phyloP scores from a whole-genome alignment of 1,140 invertebrate genomes.

The Linepithema humile region DNA sequence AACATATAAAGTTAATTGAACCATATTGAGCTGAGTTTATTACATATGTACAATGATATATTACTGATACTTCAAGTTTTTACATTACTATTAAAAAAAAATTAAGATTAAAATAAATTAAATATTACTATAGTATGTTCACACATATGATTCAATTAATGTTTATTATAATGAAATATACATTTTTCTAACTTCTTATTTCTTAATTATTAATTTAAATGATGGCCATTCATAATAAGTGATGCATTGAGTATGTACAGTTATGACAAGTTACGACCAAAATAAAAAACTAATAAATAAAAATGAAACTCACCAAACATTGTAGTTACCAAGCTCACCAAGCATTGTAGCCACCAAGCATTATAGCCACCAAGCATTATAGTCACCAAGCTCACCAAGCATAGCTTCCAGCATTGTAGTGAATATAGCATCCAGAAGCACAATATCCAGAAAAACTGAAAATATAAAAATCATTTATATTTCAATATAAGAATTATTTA shows the following conservation, averaged over 20 bases:
- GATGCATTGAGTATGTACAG: slow-evolving; percentile 73
- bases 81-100: not conserved
- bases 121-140: not conserved
- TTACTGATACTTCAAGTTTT: not conserved
- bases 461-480: no score
- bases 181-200: not conserved
- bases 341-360: no score
- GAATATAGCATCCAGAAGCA: no score
- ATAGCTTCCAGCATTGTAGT: no score
- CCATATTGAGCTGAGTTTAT: not conserved
- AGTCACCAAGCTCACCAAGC: no score
- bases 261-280: no score
- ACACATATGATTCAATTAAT: not conserved
- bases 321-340: no score
- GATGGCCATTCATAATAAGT: slow-evolving; percentile 77
- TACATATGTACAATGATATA: not conserved
- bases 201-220: slow-evolving; percentile 70
- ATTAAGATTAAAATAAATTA: not conserved
- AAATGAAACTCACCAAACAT: no score
- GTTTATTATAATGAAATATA: not conserved
- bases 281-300: no score
- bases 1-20: not conserved
- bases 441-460: no score
- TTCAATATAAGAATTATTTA: no score
- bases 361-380: no score